Percentiles rank a stretch among this genome's conserved stretches.
phyloP scores from a whole-genome alignment of 2,888 invertebrate species.

The Pedicia rivosa region DNA sequence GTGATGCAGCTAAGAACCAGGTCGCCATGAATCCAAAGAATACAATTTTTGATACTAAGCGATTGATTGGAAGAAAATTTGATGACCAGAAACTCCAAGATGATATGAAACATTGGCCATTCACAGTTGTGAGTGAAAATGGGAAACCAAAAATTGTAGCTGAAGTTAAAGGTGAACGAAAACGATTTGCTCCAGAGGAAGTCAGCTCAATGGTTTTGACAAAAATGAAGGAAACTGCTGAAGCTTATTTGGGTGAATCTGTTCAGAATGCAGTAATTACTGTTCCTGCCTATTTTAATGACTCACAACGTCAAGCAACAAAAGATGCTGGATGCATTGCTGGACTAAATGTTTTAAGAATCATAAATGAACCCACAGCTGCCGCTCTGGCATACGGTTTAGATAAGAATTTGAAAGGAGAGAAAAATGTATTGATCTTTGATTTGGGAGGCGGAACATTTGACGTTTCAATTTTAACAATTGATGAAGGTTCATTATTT shows the following conservation, averaged over 20 bases:
- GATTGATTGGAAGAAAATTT: slow-evolving; percentile 87
- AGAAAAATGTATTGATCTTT: slow-evolving; percentile 64
- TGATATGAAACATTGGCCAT: slow-evolving; percentile 94
- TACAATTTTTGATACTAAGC: slow-evolving; percentile 90
- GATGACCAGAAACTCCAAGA: slow-evolving; percentile 83
- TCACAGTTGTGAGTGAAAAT: slow-evolving; percentile 68
- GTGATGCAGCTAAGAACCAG: slow-evolving; percentile 76
- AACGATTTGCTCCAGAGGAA: slow-evolving; percentile 87
- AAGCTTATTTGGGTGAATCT: slow-evolving; percentile 75
- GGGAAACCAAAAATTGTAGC: slow-evolving; percentile 77
- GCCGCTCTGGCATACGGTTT: slow-evolving; percentile 90
- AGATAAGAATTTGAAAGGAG: slow-evolving; percentile 70
- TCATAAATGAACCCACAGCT: slow-evolving; percentile 88
- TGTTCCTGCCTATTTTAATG: slow-evolving; percentile 86
- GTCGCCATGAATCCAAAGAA: slow-evolving; percentile 83
- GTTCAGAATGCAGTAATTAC: slow-evolving; percentile 84
- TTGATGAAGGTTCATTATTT: slow-evolving; percentile 83
- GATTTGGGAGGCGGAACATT: slow-evolving; percentile 95
- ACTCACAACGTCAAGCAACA: slow-evolving; percentile 82
- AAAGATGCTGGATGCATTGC: slow-evolving; percentile 89
- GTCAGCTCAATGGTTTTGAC: slow-evolving; percentile 86
- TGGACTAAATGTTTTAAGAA: slow-evolving; percentile 80
- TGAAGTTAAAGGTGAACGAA: slow-evolving; percentile 77
- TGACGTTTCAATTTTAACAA: slow-evolving; percentile 91
- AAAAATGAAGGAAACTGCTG: slow-evolving; percentile 91